Base-by-base conservation (phyloP, 2,888 invertebrate species). In the Lissocephala sabroskyi region DNA sequence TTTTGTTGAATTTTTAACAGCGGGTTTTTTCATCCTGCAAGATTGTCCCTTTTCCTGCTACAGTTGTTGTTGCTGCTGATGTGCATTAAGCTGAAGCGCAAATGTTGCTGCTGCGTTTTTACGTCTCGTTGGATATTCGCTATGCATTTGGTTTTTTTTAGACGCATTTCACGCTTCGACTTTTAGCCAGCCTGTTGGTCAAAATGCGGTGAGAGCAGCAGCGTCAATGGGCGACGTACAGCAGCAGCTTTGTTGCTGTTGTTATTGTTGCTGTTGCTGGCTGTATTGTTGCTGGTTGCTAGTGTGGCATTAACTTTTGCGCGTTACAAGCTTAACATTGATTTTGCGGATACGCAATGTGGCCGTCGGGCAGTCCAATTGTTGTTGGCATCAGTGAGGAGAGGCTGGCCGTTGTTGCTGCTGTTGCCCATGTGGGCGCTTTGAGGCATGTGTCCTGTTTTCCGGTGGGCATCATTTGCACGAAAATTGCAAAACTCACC, bases 401-500 rank as follows among this genome's bases (percentile, higher is more conserved):
- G 10, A 10, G 29, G 11, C 30, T 32, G 13, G 32, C 7, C 17
- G 30, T 18, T 13, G 17, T 29, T 46, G 41, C 10, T 41, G 41
- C 17, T 47, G 35, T 46, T 45, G 23, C 11, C n/a, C n/a, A 2
- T 39, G 41, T 43, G 49, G 37, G 30, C 42, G 62, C 52, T 56
- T 37, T 61, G 62, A 63, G 63, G 61, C 74, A 56, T 73, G 66
- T 55, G 74, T 59, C 64, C 49, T 36, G 47, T 35, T 49, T 65
- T 73, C 68, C 68, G 66, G 64, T 68, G 68, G 70, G 74, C 66
- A 68, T 73, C 56, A 68, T 68, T 68, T 68, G 74, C 70, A 68
- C 74, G 70, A 65, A 65, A 68, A 68, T 61, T 68, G 58, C 63
- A 59, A 65, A 62, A 65, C 58, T 52, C 44, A 41, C 14, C 36